Conservation (phyloP, 2,888 invertebrate genomes). For the Dynastes grantii region DNA sequence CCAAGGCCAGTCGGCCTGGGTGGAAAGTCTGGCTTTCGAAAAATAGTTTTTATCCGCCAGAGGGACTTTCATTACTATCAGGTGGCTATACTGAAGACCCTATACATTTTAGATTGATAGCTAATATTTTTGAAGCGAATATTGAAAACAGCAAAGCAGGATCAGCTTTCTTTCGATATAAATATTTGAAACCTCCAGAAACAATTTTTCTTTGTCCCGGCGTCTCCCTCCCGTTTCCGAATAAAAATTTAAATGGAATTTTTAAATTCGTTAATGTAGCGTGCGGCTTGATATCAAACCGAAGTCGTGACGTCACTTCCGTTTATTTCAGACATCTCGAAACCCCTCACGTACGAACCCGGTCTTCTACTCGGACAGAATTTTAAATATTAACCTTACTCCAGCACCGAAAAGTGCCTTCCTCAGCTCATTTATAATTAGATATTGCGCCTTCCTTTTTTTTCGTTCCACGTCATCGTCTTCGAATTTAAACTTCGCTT, state of each 20-base stretch:
- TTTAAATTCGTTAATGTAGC: constrained; percentile 67
- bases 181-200: constrained; percentile 48
- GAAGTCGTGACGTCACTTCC: constrained; percentile 58
- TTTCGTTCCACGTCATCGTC: background rate
- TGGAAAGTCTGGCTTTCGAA: too few species aligned
- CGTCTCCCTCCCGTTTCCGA: constrained; percentile 34
- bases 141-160: too few species aligned
- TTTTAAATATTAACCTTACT: constrained; percentile 59
- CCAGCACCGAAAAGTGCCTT: constrained; percentile 35
- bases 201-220: constrained; percentile 48
- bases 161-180: constrained; percentile 30
- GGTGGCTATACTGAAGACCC: too few species aligned
- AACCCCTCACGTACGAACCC: constrained; percentile 45
- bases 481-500: background rate
- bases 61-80: too few species aligned
- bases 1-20: too few species aligned
- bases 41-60: too few species aligned
- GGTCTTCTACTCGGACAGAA: constrained; percentile 49
- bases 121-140: too few species aligned
- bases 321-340: constrained; percentile 48
- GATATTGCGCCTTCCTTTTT: constrained; percentile 45
- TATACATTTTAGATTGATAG: too few species aligned
- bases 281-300: constrained; percentile 65
- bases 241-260: constrained; percentile 63
- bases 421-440: constrained; percentile 50